Evolutionary conservation across 30 jellyfish, hydroid and myxozoan genomes (phyloP).

Genomic region (Aurelia sp.): DNA sequence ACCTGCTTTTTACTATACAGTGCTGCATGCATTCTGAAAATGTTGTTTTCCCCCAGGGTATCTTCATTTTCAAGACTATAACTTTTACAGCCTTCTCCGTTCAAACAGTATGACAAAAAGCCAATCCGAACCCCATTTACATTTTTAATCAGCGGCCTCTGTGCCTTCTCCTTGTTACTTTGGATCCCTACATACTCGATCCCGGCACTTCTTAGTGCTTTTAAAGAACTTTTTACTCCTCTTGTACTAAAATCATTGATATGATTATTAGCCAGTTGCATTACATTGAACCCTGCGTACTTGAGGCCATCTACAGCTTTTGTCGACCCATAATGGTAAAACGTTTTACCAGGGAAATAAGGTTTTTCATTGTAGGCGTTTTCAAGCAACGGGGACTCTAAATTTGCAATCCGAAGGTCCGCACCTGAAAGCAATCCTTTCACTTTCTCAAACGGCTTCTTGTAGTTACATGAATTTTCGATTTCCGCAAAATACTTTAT

Average conservation of each 20-base stretch:
- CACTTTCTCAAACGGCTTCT: constrained; percentile 27
- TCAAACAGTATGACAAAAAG: constrained; percentile 69
- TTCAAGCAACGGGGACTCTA: constrained; percentile 49
- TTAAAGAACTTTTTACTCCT: constrained; percentile 42
- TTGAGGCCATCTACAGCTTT: constrained; percentile 62
- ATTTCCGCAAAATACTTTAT: constrained; percentile 39
- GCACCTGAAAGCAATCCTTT: constrained; percentile 24
- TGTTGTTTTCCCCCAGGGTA: no score
- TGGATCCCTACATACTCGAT: constrained; percentile 69
- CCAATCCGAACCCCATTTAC: constrained; percentile 74
- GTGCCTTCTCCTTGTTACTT: constrained; percentile 1
- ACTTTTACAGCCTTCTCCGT: constrained; percentile 49
- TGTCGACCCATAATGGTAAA: constrained; percentile 40
- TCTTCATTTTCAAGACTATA: no score
- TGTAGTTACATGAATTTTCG: constrained; percentile 48
- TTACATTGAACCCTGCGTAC: constrained; percentile 67
- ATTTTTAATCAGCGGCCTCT: constrained; percentile 67
- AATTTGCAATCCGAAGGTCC: constrained; percentile 53
- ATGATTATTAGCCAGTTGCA: constrained; percentile 72
- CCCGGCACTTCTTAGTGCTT: constrained; percentile 30
- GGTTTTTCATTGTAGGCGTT: not conserved
- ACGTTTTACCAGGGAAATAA: not conserved
- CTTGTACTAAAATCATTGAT: constrained; percentile 66
- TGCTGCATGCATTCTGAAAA: no score
- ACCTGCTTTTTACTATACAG: no score